These are phyloP conservation scores for Drosophila limbata DNA, from an alignment of 2,888 invertebrate genomes.

Conservation along the genomic window DNA sequence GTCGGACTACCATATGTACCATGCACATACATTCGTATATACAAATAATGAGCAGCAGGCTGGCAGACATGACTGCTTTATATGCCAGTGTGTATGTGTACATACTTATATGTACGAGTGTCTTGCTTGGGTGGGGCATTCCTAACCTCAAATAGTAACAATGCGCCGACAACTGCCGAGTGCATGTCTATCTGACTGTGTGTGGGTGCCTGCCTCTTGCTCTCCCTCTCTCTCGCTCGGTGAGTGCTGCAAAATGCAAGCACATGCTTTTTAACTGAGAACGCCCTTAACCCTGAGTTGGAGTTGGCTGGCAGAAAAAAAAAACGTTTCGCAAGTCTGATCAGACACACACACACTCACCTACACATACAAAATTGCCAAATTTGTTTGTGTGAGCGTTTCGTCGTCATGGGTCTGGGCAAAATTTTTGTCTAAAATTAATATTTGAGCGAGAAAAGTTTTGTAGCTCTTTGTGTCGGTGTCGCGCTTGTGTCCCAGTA, in stretches of 20 bases:
- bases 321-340: slow-evolving; percentile 43
- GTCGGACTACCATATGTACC: slow-evolving; percentile 45
- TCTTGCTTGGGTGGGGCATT: slow-evolving; percentile 81
- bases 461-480: slow-evolving; percentile 31
- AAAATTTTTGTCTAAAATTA: slow-evolving; percentile 75
- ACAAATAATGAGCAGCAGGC: slow-evolving; percentile 59
- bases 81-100: slow-evolving; percentile 34
- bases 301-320: slow-evolving; percentile 41
- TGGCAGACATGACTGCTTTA: slow-evolving; percentile 67
- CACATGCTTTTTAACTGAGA: slow-evolving; percentile 68
- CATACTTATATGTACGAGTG: slow-evolving; percentile 25
- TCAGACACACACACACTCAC: slow-evolving; percentile 43
- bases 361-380: slow-evolving; percentile 25
- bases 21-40: slow-evolving; percentile 26
- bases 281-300: slow-evolving; percentile 71
- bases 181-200: slow-evolving; percentile 53
- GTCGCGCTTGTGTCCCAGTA: slow-evolving; percentile 36
- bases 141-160: slow-evolving; percentile 78
- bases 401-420: slow-evolving; percentile 60
- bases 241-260: slow-evolving; percentile 54
- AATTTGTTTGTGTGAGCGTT: slow-evolving; percentile 42
- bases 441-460: slow-evolving; percentile 76
- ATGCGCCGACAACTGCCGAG: slow-evolving; percentile 55
- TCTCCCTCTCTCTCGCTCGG: slow-evolving; percentile 20
- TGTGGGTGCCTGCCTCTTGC: slow-evolving; percentile 34